These are phyloP conservation scores for Torymus texanus DNA, from an alignment of 2,888 invertebrate species.

Conservation along the genomic window DNA sequence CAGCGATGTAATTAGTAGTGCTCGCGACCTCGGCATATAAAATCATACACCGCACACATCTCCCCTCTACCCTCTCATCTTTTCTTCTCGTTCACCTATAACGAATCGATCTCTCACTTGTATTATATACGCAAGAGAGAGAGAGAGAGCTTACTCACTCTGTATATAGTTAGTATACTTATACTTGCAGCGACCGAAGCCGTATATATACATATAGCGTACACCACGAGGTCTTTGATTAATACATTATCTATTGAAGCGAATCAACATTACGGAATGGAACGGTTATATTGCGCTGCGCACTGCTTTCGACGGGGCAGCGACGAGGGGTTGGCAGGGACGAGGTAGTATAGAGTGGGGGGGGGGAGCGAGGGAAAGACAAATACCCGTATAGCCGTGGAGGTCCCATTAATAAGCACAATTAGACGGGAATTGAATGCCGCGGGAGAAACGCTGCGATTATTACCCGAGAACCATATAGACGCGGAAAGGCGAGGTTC, in stretches of 20 bases:
- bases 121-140: too few relatives aligned
- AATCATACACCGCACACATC: too few relatives aligned
- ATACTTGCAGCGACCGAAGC: conserved; percentile 2
- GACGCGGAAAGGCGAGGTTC: conserved; percentile 27
- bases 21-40: too few relatives aligned
- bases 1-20: too few relatives aligned
- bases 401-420: conserved; percentile 66
- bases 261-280: conserved; percentile 51
- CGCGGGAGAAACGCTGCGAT: conserved; percentile 56
- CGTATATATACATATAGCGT: neutral
- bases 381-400: conserved; percentile 50
- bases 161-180: neutral
- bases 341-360: neutral
- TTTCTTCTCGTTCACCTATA: too few relatives aligned
- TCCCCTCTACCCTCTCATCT: too few relatives aligned
- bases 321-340: neutral
- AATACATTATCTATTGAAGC: conserved; percentile 54
- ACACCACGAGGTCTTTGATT: conserved; percentile 38
- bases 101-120: too few relatives aligned
- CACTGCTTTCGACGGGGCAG: neutral
- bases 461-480: conserved; percentile 58
- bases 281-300: conserved; percentile 40
- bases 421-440: conserved; percentile 66
- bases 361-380: conserved; percentile 39
- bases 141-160: too few relatives aligned